Evolutionary conservation across 2,888 invertebrate species (phyloP).

Genomic region (Philhelius pedissequus): DNA sequence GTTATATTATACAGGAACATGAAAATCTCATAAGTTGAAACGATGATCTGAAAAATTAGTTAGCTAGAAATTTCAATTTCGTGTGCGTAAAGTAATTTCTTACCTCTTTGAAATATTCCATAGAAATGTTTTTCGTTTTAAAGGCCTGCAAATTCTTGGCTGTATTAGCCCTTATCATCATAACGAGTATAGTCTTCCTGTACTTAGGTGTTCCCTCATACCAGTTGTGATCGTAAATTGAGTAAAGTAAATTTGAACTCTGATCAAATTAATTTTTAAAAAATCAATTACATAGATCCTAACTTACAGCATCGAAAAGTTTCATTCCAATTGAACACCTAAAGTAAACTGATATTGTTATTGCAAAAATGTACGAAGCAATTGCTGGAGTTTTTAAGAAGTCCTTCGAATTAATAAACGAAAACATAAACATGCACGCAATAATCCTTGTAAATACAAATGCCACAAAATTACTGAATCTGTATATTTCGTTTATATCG

Average conservation of each 20-base stretch:
- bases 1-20: neutral
- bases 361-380: neutral
- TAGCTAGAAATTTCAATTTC: neutral
- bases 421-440: neutral
- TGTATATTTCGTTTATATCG: conserved; percentile 17
- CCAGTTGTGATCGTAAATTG: conserved; percentile 39
- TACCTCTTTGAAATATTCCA: conserved; percentile 5
- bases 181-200: conserved; percentile 13
- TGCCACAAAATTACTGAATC: conserved; percentile 5
- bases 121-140: neutral
- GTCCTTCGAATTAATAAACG: neutral
- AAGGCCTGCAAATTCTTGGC: neutral
- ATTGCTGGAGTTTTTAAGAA: neutral
- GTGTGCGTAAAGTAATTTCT: neutral
- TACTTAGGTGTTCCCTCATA: conserved; percentile 25
- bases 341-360: neutral
- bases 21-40: conserved; percentile 1
- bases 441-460: conserved; percentile 1
- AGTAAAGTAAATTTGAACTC: conserved; percentile 8
- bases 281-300: no score
- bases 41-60: neutral
- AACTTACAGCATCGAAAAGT: conserved; percentile 25
- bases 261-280: neutral
- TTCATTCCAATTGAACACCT: neutral
- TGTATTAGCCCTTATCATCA: conserved; percentile 9